Base-by-base conservation (phyloP, 2,113 vertebrate species). In the Chionodraco myersi region DNA sequence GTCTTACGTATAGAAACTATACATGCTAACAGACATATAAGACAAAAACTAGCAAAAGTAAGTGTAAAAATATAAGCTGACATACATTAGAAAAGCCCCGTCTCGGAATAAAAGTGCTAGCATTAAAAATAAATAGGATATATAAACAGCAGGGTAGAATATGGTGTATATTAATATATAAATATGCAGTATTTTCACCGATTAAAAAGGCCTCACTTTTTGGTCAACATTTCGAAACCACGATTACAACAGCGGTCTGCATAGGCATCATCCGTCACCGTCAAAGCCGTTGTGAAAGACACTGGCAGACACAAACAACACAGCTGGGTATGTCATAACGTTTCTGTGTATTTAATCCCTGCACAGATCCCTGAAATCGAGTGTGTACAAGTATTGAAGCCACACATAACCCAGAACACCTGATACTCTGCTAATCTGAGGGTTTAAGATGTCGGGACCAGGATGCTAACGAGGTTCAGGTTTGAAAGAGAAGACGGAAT, bases 251-350 rank as follows among this genome's bases (percentile, higher is more conserved):
- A 5, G 10, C 13, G 9, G 41, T 51, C 16, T 34, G 58, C 16
- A 58, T 18, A 76, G 4, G 41, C 3, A n/a, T 44, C 54, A 78
- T 58, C 26, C 47, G 26, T 10, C 7, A 59, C 14, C n/a, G 47
- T 53, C 36, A 59, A 67, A 59, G 11, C 14, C 75, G 2, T 85
- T 86, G 77, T 52, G 86, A 86, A 84, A 86, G 77, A 71, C 13
- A 49, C 0, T 1, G 4, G 14, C 3, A 62, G 65, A 16, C 56
- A 76, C 48, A 79, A 51, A 77, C 66, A 59, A 69, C 84, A 66
- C 57, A 26, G 63, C 75, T 15, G 7, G 1, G 7, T 7, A 56
- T 36, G 53, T 15, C 49, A 34, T 57, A 13, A 58, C 6, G 66
- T 52, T 69, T 14, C 8, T 8, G 5, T 21, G 10, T 70, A 2